Evolutionary conservation across 2,113 vertebrate genomes (phyloP).

Genomic region (Poicephalus meyeri): DNA sequence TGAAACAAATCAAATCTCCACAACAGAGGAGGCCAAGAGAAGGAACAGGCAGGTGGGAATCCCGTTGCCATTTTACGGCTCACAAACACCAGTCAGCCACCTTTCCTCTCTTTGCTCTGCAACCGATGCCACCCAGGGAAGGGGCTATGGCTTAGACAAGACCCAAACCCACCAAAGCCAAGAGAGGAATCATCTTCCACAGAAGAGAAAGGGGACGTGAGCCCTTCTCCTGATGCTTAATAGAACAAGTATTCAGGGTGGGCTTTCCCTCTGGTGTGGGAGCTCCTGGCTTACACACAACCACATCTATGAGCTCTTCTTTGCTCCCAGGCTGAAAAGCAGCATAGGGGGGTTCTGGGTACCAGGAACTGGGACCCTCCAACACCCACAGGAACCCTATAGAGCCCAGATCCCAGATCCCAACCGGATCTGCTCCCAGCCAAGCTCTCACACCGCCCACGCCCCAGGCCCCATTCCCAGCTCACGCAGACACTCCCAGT

Average conservation of each 20-base stretch:
- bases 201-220: background rate
- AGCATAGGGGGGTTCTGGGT: background rate
- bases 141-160: background rate
- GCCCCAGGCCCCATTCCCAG: constrained; percentile 7
- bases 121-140: background rate
- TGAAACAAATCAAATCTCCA: background rate
- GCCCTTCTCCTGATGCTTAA: background rate
- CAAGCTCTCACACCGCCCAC: background rate
- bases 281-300: background rate
- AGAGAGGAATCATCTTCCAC: background rate
- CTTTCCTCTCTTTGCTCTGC: background rate
- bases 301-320: background rate
- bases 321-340: background rate
- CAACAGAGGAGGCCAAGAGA: background rate
- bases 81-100: background rate
- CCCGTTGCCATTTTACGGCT: constrained; percentile 45
- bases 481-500: background rate
- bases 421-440: background rate
- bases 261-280: background rate
- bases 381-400: background rate
- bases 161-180: background rate
- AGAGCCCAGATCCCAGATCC: background rate
- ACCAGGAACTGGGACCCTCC: background rate
- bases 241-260: background rate
- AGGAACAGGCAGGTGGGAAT: constrained; percentile 10